Evolutionary conservation across 2,888 invertebrate species (phyloP).

Genomic region (Exocentrus adspersus): DNA sequence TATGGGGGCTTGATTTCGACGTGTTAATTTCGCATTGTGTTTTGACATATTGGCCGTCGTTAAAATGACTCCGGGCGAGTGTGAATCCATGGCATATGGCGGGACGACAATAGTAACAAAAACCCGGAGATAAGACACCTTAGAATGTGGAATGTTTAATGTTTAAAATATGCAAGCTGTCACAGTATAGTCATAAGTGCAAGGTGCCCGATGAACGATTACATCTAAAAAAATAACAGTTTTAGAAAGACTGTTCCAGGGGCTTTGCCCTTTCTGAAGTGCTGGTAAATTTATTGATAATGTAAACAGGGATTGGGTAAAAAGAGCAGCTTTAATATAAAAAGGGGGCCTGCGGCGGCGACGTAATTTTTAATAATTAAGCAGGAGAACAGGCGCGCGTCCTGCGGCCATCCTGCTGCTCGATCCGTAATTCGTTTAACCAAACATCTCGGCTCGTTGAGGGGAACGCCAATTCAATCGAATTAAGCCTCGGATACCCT

Average conservation of each 20-base stretch:
- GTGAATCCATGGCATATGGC: slow-evolving; percentile 30
- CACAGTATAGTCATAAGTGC: too few species aligned
- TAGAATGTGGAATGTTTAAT: too few species aligned
- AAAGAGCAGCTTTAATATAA: slow-evolving; percentile 27
- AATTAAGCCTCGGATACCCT: slow-evolving; percentile 47
- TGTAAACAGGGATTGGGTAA: slow-evolving; percentile 26
- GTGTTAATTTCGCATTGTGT: slow-evolving; percentile 56
- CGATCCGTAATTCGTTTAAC: slow-evolving; percentile 57
- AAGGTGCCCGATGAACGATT: too few species aligned
- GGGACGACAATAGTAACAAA: too few species aligned
- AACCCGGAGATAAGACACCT: too few species aligned
- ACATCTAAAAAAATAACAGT: too few species aligned
- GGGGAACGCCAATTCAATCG: slow-evolving; percentile 51
- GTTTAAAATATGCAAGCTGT: too few species aligned
- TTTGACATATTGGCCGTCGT: slow-evolving; percentile 51
- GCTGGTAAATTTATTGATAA: too few species aligned
- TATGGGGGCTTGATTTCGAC: slow-evolving; percentile 53
- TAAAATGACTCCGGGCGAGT: slow-evolving; percentile 36
- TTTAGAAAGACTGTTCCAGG: too few species aligned
- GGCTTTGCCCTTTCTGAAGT: too few species aligned
- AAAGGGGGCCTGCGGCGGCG: slow-evolving; percentile 40
- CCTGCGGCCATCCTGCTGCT: slow-evolving; percentile 43
- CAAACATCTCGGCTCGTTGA: slow-evolving; percentile 51
- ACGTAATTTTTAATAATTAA: slow-evolving; percentile 55
- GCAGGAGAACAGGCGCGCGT: slow-evolving; percentile 45